These are phyloP conservation scores for Pedicia rivosa DNA, from an alignment of 2,888 invertebrate genomes.

Conservation along the genomic window DNA sequence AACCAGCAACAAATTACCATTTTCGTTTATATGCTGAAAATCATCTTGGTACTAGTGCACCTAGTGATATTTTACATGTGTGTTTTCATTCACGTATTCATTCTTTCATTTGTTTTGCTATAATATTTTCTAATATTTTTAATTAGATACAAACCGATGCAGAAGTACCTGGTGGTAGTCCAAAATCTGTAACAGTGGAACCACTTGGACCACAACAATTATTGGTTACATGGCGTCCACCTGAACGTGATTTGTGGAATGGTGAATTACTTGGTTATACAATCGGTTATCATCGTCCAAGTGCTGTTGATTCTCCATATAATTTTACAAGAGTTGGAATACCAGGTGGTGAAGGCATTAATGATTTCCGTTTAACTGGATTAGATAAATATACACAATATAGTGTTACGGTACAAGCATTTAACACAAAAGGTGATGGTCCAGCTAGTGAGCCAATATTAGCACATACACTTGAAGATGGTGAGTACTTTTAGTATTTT, in stretches of 20 bases:
- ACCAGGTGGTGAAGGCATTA: conserved; percentile 34
- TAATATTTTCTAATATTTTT: background rate
- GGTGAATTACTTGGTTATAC: conserved; percentile 60
- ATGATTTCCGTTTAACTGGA: conserved; percentile 44
- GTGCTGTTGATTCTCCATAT: conserved; percentile 23
- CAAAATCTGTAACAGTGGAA: conserved; percentile 46
- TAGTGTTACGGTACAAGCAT: conserved; percentile 60
- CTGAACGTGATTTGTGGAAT: conserved; percentile 54
- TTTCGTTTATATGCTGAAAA: conserved; percentile 44
- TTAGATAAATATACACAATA: conserved; percentile 66
- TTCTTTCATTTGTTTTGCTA: background rate
- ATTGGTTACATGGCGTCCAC: conserved; percentile 59
- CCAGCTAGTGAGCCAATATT: conserved; percentile 49
- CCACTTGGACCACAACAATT: conserved; percentile 54
- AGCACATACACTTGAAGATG: conserved; percentile 31
- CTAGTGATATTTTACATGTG: conserved; percentile 38
- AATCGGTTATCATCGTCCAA: conserved; percentile 36
- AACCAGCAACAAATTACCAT: conserved; percentile 42
- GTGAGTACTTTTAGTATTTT: too few species aligned
- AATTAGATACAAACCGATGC: conserved; percentile 31
- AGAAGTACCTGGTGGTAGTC: conserved; percentile 54
- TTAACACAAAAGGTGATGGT: conserved; percentile 65
- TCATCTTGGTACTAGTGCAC: conserved; percentile 41
- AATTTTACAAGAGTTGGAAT: conserved; percentile 28
- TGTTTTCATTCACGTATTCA: conserved; percentile 16